Evolutionary conservation across 2,797 vertebrate species (phyloP), one percentile per base, ranked within the genome.

Genomic region (Coregonus ussuriensis): DNA sequence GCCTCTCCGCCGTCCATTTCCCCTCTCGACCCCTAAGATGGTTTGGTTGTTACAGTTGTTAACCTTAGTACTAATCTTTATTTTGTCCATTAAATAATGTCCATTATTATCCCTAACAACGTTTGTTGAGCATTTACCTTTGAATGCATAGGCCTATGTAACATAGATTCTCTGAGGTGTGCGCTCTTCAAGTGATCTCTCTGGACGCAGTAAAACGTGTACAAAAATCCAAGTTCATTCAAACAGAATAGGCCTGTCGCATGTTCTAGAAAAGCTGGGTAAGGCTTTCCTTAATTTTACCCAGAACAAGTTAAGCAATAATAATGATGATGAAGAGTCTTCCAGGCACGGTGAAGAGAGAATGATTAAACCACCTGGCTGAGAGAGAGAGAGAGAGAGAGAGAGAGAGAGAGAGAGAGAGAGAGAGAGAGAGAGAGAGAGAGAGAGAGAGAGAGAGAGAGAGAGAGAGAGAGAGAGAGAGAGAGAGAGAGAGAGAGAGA

Each of bases 121-220:
- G 79, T 89, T 87, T 88, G 80, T 78, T 86, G 66, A 59, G 78
- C 11, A 84, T 90, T 89, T 85, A 80, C 83, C 37, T 87, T 77
- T 80, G 77, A 88, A 82, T 88, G 83, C 76, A 47, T 47, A 11
- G 11, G 3, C 62, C 29, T 21, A 77, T 71, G 81, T 11, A 77
- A 81, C 84, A 51, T 81, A 82, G 68, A 47, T 74, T 37, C 35
- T 41, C 18, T 0, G n/a, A 41, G 18, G 54, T 59, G 33, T 35
- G 56, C 72, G 37, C 31, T 18, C 18, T 21, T 6, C n/a, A 37
- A 15, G 6, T 54, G 51, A 21, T 54, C 25, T 14, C 13, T 72
- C 11, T 15, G 5, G n/a, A 5, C 6, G 14, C 18, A 41, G 16
- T 53, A 6, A 47, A 88, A 75, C 74, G 85, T 85, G 77, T 72